phyloP scores from a whole-genome alignment of 2,797 vertebrate genomes.

The Rhinophrynus dorsalis region DNA sequence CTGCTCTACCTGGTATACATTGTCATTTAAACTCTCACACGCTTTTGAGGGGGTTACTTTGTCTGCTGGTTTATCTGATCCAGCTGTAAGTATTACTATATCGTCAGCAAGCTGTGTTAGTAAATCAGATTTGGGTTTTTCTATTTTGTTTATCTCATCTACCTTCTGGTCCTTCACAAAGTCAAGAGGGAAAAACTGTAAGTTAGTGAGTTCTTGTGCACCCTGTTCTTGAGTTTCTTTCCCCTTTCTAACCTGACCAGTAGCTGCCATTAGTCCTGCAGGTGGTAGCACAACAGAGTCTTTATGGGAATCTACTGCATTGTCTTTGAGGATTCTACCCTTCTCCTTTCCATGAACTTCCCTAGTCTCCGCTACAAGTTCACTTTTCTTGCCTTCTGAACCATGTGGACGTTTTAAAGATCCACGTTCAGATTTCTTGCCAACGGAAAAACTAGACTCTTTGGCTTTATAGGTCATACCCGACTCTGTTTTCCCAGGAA shows the following conservation, averaged over 20 bases:
- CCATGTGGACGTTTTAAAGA: not conserved
- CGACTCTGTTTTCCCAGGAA: not conserved
- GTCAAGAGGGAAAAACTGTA: not conserved
- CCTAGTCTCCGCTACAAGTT: not conserved
- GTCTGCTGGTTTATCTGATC: not conserved
- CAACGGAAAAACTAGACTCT: not conserved
- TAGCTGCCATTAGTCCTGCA: not conserved
- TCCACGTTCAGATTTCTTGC: not conserved
- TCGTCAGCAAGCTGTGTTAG: not conserved
- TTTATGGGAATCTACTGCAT: not conserved
- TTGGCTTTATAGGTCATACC: not conserved
- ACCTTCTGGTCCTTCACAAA: not conserved
- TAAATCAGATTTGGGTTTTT: not conserved
- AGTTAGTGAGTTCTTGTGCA: not conserved
- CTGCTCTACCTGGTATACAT: not conserved
- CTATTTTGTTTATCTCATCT: not conserved
- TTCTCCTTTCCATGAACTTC: not conserved
- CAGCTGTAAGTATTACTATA: conserved; percentile 5
- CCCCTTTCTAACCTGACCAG: not conserved
- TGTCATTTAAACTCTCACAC: not conserved
- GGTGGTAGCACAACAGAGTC: not conserved
- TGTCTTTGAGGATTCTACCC: not conserved
- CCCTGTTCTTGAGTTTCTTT: not conserved
- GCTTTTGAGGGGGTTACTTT: not conserved
- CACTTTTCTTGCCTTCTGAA: conserved; percentile 16